Evolutionary conservation across 2,888 invertebrate species (phyloP), one percentile per base, ranked within the genome.

Genomic region (Folsomia manolachei): DNA sequence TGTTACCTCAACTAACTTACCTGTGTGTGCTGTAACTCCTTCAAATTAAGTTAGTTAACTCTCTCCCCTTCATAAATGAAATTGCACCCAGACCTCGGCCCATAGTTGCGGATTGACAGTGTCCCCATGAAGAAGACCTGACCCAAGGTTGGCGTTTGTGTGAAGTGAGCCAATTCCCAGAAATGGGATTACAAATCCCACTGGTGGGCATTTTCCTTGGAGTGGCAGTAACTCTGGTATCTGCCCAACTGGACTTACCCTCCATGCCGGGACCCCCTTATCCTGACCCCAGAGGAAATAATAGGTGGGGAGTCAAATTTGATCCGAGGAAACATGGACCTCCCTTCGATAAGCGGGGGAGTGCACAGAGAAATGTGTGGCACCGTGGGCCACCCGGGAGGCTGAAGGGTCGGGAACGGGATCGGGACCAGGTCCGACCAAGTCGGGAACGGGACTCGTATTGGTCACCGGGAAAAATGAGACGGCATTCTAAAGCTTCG

Each of bases 231-330:
- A n/a, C n/a, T n/a, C n/a, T n/a, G n/a, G n/a, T n/a, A n/a, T n/a
- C 14, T 63, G 62, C 19, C 14, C 67, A 67, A 26, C 19, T 67
- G 26, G 67, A 67, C 25, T 26, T 67, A 18, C 67, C 67, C 11
- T 24, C 25, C 2, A 67, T 67, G 67, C 67, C 67, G n/a, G 67
- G 67, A 56, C 67, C 67, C 21, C 67, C 67, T 2, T 67, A 67
- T 24, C 67, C 67, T 19, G 67, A 67, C 60, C 67, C 67, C 2
- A 23, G 67, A 24, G 67, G 67, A 2, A 53, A 67, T 25, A 67
- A 67, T 21, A 39, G 67, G 19, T 67, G 67, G 67, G 67, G 67
- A 26, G 67, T 67, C 2, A 67, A 67, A 56, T 67, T 67, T 56
- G 67, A 67, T 19, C 67, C 67, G 1, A 53, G 26, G 26, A 18